Evolutionary conservation across 2,113 vertebrate species (phyloP), one percentile per base, ranked within the genome.

Genomic region (Rhinoderma darwinii): DNA sequence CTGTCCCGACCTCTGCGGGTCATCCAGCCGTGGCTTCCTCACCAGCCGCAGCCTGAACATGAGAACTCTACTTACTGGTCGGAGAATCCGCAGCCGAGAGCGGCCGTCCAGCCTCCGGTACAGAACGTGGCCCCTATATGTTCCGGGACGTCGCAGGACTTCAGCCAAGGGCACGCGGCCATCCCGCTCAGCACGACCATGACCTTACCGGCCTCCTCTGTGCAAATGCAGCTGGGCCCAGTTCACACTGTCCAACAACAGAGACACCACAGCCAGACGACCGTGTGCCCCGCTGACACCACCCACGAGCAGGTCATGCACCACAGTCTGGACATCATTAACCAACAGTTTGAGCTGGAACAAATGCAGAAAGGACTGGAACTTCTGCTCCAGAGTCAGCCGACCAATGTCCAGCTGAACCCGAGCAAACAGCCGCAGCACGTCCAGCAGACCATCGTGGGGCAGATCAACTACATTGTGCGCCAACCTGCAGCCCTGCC

Each of bases 381-480:
- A 56, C 91, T 96, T 41, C 95, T 96, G 50, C 90, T 95, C 14
- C 95, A 95, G 89, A 94, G 94, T 78, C 93, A 94, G 32, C 92
- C 93, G 39, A 79, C 95, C 41, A 95, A 93, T 73, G 89, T 92
- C 83, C 95, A 96, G 37, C 88, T 94, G 83, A 92, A 91, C 89
- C 92, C 95, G 89, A 90, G 94, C 89, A 95, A 94, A 80, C 94
- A 93, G 9, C 91, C 93, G 75, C 93, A 95, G 88, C 94, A 93
- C 12, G 90, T 93, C 73, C 92, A 94, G 84, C 94, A 94, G 78
- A 91, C 93, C 30, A 92, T 94, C 5, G 91, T 93, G 88, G 93
- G 94, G n/a, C 94, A 95, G 92, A 94, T 95, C 89, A 93, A 95
- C 89, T 93, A 94, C 91, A 95, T 95, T 11, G 94, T 95, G 83